Conservation (phyloP, 2,797 vertebrate species). For the Peromyscus melanophrys region DNA sequence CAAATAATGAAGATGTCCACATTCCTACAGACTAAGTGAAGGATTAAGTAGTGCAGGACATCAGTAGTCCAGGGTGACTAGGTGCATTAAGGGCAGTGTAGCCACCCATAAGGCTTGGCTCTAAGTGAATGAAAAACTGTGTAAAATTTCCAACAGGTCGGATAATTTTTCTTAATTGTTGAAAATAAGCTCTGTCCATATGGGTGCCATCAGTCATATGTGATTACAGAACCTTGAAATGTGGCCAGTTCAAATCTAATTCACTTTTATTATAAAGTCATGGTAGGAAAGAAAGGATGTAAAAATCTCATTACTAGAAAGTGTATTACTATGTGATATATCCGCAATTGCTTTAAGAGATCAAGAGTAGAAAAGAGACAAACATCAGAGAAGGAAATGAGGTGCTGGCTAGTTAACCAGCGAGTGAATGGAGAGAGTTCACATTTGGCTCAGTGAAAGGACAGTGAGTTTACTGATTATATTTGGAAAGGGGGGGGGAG, state of each 20-base stretch:
- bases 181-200: neutral
- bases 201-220: neutral
- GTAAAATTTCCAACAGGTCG: neutral
- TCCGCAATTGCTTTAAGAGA: neutral
- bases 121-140: neutral
- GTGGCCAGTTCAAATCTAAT: neutral
- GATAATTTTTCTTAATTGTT: neutral
- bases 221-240: neutral
- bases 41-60: neutral
- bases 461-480: slow-evolving; percentile 7
- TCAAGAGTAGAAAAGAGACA: neutral
- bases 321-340: neutral
- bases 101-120: neutral
- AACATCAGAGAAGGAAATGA: neutral
- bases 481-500: neutral
- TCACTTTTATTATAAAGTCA: neutral
- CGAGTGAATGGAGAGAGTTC: neutral
- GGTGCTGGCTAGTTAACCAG: neutral
- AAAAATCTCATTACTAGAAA: neutral
- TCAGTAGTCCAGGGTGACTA: neutral
- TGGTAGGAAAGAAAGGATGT: neutral
- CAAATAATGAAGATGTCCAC: neutral
- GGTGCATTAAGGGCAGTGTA: neutral
- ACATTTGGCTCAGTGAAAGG: neutral
- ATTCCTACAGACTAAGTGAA: neutral